Evolutionary conservation across 2,888 invertebrate genomes (phyloP).

Genomic region (Campopleginae sp.): DNA sequence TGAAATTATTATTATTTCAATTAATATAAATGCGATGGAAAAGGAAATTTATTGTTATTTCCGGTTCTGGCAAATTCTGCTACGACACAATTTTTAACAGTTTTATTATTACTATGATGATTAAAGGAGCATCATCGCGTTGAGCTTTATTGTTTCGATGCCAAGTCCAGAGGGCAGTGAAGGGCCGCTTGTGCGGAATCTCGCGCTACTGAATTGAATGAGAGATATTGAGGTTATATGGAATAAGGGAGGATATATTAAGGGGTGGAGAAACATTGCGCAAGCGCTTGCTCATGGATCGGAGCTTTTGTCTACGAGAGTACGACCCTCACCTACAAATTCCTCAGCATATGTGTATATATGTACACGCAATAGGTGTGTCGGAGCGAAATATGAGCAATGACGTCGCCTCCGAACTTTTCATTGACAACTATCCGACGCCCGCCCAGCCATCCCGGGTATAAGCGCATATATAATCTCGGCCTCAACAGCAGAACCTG

Average conservation of each 20-base stretch:
- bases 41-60: constrained; percentile 14
- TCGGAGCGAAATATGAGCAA: too few species aligned
- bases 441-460: too few species aligned
- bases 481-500: too few species aligned
- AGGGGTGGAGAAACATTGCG: constrained; percentile 69
- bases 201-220: constrained; percentile 58
- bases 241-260: background rate
- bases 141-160: constrained; percentile 42
- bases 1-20: too few species aligned
- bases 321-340: constrained; percentile 41
- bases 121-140: too few species aligned
- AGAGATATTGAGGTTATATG: background rate
- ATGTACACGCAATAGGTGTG: too few species aligned
- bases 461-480: too few species aligned
- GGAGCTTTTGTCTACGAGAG: constrained; percentile 57
- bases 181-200: constrained; percentile 62
- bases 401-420: too few species aligned
- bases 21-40: too few species aligned
- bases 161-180: constrained; percentile 55
- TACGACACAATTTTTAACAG: constrained; percentile 53
- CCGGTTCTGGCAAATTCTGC: constrained; percentile 4
- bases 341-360: too few species aligned
- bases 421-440: too few species aligned
- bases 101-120: constrained; percentile 62
- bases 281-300: constrained; percentile 80